Evolutionary conservation across 2,888 invertebrate genomes (phyloP).

Genomic region (Fragum whitleyi): DNA sequence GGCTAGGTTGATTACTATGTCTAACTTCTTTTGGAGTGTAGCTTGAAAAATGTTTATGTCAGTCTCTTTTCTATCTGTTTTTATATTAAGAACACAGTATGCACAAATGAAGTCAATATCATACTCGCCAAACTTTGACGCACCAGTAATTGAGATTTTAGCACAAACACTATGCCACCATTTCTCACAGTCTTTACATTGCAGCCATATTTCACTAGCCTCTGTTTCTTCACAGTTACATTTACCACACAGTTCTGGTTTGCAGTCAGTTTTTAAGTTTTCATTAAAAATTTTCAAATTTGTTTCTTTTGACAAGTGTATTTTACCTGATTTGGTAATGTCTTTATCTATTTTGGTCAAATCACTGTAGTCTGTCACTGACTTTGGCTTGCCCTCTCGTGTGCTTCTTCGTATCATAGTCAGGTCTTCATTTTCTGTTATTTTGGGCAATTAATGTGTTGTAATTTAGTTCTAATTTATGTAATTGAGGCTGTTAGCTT

Average conservation of each 20-base stretch:
- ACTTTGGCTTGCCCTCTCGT: not conserved
- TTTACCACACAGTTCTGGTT: not conserved
- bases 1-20: not conserved
- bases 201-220: not conserved
- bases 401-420: slow-evolving; percentile 15
- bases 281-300: not conserved
- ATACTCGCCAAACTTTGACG: not conserved
- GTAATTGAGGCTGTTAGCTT: too few species aligned
- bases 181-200: not conserved
- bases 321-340: not conserved
- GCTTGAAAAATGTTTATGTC: not conserved
- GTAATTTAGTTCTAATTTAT: too few species aligned
- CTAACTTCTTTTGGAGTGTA: not conserved
- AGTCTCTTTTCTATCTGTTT: not conserved
- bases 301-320: slow-evolving; percentile 7
- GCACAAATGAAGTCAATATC: slow-evolving; percentile 1
- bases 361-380: slow-evolving; percentile 5
- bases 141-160: not conserved
- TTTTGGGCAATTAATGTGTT: too few species aligned
- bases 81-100: not conserved
- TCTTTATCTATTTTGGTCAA: not conserved
- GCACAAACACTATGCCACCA: slow-evolving; percentile 5
- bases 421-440: too few species aligned
- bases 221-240: not conserved
- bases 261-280: not conserved